Conservation (phyloP, 2,113 vertebrate species). For the Erythrocercus mccallii region DNA sequence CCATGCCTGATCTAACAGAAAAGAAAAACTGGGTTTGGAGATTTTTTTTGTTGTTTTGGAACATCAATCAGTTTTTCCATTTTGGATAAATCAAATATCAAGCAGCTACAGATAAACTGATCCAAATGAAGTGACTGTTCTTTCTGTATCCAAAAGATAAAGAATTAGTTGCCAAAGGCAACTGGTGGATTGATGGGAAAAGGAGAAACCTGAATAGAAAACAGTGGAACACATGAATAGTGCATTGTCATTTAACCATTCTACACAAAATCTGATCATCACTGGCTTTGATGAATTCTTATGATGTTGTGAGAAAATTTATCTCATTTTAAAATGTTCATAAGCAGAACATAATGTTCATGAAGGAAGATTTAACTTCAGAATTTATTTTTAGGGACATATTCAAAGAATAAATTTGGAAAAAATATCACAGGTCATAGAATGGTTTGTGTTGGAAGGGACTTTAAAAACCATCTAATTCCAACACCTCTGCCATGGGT, state of each 20-base stretch:
- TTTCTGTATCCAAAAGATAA: not conserved
- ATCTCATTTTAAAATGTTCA: not conserved
- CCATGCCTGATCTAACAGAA: not conserved
- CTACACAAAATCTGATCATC: not conserved
- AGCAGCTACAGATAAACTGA: not conserved
- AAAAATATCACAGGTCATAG: not conserved
- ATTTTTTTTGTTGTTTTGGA: not conserved
- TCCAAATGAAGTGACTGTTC: not conserved
- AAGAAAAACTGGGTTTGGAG: not conserved
- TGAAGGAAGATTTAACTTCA: not conserved
- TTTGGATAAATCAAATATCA: not conserved
- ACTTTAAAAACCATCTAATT: not conserved
- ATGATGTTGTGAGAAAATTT: not conserved
- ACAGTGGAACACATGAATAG: not conserved
- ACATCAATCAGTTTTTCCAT: not conserved
- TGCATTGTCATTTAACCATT: not conserved
- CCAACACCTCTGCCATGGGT: rapidly evolving
- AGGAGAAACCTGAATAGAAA: not conserved
- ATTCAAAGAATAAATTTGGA: not conserved
- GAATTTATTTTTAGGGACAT: not conserved
- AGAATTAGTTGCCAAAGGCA: not conserved
- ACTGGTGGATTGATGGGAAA: not conserved
- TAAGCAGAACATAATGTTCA: not conserved
- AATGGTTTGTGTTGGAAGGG: not conserved
- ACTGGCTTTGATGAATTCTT: not conserved